A percentile compares a stretch with the other conserved stretches of the same genome.
Conservation (phyloP, 2,797 vertebrate genomes). For the Anomalospiza imberbis region DNA sequence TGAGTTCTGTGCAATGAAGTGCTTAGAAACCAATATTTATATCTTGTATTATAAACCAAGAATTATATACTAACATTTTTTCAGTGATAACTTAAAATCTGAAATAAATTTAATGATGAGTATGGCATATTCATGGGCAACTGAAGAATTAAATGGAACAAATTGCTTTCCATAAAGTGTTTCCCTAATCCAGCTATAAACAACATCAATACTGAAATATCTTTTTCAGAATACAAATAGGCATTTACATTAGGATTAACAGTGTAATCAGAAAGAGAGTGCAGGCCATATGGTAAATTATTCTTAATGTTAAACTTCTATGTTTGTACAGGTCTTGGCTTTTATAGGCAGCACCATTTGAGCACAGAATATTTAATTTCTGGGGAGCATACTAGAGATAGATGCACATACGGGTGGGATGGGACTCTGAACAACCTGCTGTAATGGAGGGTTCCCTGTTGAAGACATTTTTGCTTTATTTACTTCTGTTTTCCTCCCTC, state of each 20-base stretch:
- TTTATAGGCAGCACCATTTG: neutral
- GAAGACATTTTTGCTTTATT: neutral
- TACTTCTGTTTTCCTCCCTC: fast-evolving
- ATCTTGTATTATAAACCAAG: neutral
- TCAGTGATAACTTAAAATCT: neutral
- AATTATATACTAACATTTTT: neutral
- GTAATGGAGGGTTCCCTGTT: neutral
- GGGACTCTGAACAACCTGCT: neutral
- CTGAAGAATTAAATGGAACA: neutral
- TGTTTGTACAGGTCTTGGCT: neutral
- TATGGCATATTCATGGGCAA: neutral
- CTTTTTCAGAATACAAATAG: neutral
- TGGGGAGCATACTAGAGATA: neutral
- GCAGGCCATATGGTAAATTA: neutral
- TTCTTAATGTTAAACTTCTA: neutral
- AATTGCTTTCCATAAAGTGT: neutral
- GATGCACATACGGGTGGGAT: neutral
- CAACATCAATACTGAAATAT: neutral
- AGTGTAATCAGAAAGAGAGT: neutral
- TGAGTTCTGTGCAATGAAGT: neutral
- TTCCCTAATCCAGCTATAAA: neutral
- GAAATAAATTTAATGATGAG: neutral
- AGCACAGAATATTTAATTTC: neutral
- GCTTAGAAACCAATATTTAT: neutral
- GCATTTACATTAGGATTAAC: neutral